Evolutionary conservation across 2,797 vertebrate species (phyloP).

Genomic region (Peromyscus attwateri): DNA sequence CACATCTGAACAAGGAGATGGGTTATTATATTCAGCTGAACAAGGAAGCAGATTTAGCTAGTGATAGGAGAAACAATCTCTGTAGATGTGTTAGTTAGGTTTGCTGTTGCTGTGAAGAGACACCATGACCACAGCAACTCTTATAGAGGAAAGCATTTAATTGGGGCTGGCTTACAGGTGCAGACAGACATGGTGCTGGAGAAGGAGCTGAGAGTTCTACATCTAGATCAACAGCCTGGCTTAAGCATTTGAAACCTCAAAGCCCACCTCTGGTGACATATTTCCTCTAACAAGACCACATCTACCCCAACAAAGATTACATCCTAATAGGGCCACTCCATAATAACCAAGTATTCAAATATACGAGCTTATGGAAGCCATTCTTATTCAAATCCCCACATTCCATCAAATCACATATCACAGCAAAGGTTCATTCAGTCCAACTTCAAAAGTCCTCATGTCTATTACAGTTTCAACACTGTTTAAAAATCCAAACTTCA

Average conservation of each 20-base stretch:
- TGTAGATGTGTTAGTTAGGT: not conserved
- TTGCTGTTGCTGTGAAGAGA: not conserved
- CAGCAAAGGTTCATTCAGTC: too few species aligned
- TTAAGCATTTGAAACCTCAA: not conserved
- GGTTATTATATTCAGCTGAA: not conserved
- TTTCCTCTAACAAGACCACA: not conserved
- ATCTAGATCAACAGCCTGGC: not conserved
- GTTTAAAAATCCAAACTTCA: too few species aligned
- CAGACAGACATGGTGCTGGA: not conserved
- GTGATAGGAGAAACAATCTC: not conserved
- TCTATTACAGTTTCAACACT: too few species aligned
- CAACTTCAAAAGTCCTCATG: too few species aligned
- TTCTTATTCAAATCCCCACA: not conserved
- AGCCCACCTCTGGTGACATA: not conserved
- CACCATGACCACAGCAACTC: not conserved
- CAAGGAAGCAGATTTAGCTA: not conserved
- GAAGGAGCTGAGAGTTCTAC: not conserved
- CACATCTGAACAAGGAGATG: not conserved
- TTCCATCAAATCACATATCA: too few species aligned
- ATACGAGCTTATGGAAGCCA: not conserved
- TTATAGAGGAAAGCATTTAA: too few species aligned
- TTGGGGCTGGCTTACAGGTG: not conserved
- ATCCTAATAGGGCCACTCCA: not conserved
- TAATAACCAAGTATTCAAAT: not conserved
- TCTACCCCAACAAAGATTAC: not conserved